Percentiles rank a stretch among this genome's conserved stretches.
These are phyloP conservation scores for Andrena bucephala DNA, from an alignment of 2,888 invertebrate genomes.

Conservation along the genomic window DNA sequence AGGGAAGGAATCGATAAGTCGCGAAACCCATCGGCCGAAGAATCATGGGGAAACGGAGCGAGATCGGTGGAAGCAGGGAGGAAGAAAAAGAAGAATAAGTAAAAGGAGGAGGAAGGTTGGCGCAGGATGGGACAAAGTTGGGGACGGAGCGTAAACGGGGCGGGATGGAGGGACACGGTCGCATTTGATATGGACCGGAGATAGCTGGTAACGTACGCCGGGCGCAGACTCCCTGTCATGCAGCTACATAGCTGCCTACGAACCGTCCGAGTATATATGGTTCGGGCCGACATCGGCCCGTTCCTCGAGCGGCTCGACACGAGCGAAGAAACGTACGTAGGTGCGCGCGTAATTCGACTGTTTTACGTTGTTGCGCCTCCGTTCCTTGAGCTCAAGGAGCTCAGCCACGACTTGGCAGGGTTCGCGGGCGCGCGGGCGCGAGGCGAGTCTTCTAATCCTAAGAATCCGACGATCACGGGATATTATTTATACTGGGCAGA, in stretches of 20 bases:
- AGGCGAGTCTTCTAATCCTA: constrained; percentile 74
- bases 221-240: constrained; percentile 80
- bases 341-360: constrained; percentile 45
- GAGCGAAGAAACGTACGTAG: constrained; percentile 7
- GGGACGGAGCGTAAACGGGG: constrained; percentile 52
- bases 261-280: constrained; percentile 59
- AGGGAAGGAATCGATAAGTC: constrained; percentile 3
- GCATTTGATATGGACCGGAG: constrained; percentile 84
- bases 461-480: constrained; percentile 70
- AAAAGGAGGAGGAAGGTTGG: constrained; percentile 11
- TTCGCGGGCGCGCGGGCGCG: constrained; percentile 25
- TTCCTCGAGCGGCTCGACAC: constrained; percentile 25
- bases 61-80: not conserved
- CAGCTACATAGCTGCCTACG: constrained; percentile 69
- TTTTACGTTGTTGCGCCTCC: constrained; percentile 59
- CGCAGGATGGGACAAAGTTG: constrained; percentile 22
- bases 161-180: constrained; percentile 76
- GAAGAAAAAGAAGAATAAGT: constrained; percentile 10
- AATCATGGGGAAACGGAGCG: not conserved
- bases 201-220: constrained; percentile 83
- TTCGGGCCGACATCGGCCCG: constrained; percentile 26
- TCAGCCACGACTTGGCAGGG: constrained; percentile 12
- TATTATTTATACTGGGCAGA: constrained; percentile 80
- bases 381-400: constrained; percentile 4
- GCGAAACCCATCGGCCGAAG: constrained; percentile 9